phyloP scores from a whole-genome alignment of 2,113 vertebrate species.

The Fulmarus glacialis region DNA sequence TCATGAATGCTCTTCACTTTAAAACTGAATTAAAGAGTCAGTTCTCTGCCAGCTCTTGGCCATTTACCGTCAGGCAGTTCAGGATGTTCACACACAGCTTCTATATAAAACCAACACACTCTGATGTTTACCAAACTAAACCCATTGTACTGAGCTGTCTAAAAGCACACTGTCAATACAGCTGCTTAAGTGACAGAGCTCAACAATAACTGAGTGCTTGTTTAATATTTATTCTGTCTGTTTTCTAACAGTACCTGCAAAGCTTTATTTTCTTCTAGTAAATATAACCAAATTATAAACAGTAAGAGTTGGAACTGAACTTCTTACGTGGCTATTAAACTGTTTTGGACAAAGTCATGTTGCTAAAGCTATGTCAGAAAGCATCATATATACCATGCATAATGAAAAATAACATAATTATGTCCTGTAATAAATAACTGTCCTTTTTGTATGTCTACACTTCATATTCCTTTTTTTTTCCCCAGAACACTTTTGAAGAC shows the following conservation, averaged over 20 bases:
- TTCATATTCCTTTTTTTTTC: background rate
- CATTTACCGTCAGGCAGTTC: background rate
- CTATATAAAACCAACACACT: constrained; percentile 47
- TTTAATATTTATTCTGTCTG: constrained; percentile 53
- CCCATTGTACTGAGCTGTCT: constrained; percentile 40
- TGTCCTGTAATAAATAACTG: background rate
- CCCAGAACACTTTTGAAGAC: background rate
- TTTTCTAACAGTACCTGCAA: constrained; percentile 47
- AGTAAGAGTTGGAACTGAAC: background rate
- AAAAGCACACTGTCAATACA: constrained; percentile 75
- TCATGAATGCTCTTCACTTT: background rate
- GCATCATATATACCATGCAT: background rate
- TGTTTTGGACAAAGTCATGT: background rate
- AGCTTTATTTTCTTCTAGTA: constrained; percentile 13
- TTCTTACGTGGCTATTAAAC: background rate
- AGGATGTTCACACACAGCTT: constrained; percentile 16
- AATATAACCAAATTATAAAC: constrained; percentile 21
- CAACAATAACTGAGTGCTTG: constrained; percentile 42
- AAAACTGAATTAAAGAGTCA: background rate
- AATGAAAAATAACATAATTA: background rate
- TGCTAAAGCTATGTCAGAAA: background rate
- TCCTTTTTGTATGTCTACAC: background rate
- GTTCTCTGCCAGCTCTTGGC: background rate
- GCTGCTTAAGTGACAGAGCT: constrained; percentile 68
- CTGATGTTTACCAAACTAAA: constrained; percentile 73